These are phyloP conservation scores for Apis mellifera DNA, from an alignment of 1,140 invertebrate species.

Conservation along the genomic window DNA sequence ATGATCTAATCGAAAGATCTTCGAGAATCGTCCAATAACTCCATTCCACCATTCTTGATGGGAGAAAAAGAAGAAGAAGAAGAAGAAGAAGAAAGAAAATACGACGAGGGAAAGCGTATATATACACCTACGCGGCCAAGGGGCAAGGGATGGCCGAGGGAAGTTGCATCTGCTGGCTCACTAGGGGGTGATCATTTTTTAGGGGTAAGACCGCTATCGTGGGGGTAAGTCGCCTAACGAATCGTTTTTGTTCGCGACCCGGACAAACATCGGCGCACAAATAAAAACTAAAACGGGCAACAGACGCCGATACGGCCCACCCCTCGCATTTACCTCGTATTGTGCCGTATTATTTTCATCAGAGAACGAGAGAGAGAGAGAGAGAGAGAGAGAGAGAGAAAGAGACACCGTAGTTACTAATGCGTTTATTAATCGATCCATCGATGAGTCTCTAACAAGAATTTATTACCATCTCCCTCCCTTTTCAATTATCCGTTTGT, in stretches of 20 bases:
- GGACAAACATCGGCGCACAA: constrained; percentile 49
- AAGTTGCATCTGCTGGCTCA: constrained; percentile 69
- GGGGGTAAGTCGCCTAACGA: constrained; percentile 65
- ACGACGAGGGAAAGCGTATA: constrained; percentile 30
- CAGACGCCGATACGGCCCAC: constrained; percentile 1
- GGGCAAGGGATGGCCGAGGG: constrained; percentile 42
- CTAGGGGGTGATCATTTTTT: constrained; percentile 70
- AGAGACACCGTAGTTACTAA: background rate
- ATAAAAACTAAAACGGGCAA: constrained; percentile 46
- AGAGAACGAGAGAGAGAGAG: too few relatives aligned
- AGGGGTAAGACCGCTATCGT: constrained; percentile 58
- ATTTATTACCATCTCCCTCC: constrained; percentile 9
- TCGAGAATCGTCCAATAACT: constrained; percentile 13
- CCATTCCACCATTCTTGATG: constrained; percentile 19
- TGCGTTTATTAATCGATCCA: constrained; percentile 32
- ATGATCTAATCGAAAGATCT: constrained; percentile 35
- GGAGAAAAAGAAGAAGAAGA: background rate
- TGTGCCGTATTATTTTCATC: constrained; percentile 15
- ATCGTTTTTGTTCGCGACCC: constrained; percentile 61
- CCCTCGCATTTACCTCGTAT: constrained; percentile 26
- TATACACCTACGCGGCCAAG: constrained; percentile 46
- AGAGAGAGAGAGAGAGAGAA: too few relatives aligned
- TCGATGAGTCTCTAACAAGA: constrained; percentile 1
- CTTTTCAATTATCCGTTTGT: background rate
- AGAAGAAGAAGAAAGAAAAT: constrained; percentile 25